Conservation (phyloP, 2,888 invertebrate species). For the Saturnia japonica region DNA sequence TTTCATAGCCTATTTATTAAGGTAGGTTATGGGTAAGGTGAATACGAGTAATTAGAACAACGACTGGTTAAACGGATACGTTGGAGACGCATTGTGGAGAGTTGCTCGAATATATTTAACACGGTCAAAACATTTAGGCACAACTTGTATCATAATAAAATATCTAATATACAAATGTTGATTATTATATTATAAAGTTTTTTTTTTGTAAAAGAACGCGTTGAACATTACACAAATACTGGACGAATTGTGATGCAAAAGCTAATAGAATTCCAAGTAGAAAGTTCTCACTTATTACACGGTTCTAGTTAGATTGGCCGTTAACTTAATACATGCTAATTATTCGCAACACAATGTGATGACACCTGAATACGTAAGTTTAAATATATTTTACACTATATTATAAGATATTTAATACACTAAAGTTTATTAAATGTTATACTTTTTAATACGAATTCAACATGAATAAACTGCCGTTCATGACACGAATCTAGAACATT, state of each 20-base stretch:
- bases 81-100: too few species aligned
- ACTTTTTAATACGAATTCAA: not conserved
- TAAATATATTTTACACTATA: not conserved
- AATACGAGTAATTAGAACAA: too few species aligned
- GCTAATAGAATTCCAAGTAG: conserved; percentile 4
- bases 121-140: too few species aligned
- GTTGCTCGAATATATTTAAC: too few species aligned
- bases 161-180: not conserved
- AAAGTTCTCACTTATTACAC: conserved; percentile 6
- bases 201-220: not conserved
- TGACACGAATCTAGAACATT: not conserved
- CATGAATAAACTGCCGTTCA: not conserved
- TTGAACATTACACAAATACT: not conserved
- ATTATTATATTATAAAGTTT: not conserved
- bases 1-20: too few species aligned
- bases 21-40: too few species aligned
- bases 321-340: conserved; percentile 7
- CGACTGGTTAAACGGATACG: too few species aligned
- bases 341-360: not conserved
- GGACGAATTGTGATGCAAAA: not conserved
- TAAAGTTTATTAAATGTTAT: not conserved
- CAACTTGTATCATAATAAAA: too few species aligned
- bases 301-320: not conserved
- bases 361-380: not conserved
- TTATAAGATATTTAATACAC: not conserved